Percentiles rank a stretch among this genome's conserved stretches.
These are phyloP conservation scores for Oreochromis grahami DNA, from an alignment of 2,797 vertebrate genomes.

Conservation along the genomic window DNA sequence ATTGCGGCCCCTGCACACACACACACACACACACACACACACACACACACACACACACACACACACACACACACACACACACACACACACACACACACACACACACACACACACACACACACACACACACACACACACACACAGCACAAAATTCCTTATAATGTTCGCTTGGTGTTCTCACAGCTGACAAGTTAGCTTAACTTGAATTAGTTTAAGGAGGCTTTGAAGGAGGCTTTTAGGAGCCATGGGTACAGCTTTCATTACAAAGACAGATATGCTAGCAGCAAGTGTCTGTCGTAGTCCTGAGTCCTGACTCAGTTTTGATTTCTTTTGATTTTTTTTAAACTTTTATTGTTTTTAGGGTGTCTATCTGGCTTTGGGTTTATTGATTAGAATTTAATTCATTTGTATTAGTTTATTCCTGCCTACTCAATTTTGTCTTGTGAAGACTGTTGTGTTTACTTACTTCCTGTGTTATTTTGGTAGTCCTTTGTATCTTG, in stretches of 20 bases:
- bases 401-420: neutral
- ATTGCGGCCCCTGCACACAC: neutral
- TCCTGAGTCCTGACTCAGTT: neutral
- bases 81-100: neutral
- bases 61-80: neutral
- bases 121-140: neutral
- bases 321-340: neutral
- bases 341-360: neutral
- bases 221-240: neutral
- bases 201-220: neutral
- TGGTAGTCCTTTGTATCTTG: no score
- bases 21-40: neutral
- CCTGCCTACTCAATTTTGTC: neutral
- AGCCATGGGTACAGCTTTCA: neutral
- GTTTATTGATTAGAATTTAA: neutral
- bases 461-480: no score
- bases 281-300: neutral
- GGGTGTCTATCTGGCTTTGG: neutral
- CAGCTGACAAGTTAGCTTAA: neutral
- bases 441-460: no score
- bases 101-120: neutral
- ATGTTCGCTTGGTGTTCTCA: slow-evolving; percentile 12
- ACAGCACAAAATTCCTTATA: slow-evolving; percentile 19
- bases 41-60: neutral
- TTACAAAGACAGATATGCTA: neutral